phyloP scores from a whole-genome alignment of 2,888 invertebrate genomes.

The Plagodis pulveraria region DNA sequence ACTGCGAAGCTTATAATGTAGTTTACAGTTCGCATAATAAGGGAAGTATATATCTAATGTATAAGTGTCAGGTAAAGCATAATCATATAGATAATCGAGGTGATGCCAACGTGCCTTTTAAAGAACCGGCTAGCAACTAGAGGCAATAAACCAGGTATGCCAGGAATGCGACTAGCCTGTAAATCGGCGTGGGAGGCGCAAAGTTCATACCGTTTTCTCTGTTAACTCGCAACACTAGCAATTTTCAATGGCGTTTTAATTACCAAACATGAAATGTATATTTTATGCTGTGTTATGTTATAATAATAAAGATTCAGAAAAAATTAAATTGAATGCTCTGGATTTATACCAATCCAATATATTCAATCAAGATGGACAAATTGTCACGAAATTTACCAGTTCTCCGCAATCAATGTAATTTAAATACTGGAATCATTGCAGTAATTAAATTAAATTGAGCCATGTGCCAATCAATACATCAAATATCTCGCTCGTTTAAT shows the following conservation, averaged over 20 bases:
- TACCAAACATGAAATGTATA: not conserved
- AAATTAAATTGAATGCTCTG: no score
- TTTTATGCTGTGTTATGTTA: no score
- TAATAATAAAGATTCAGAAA: no score
- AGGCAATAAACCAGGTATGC: slow-evolving; percentile 60
- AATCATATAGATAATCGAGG: slow-evolving; percentile 38
- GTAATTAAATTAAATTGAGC: slow-evolving; percentile 18
- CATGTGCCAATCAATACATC: slow-evolving; percentile 38
- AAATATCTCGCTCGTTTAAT: slow-evolving; percentile 39
- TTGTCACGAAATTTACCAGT: not conserved
- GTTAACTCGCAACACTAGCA: slow-evolving; percentile 58
- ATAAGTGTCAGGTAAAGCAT: slow-evolving; percentile 41
- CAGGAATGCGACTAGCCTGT: slow-evolving; percentile 76
- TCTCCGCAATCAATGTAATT: no score
- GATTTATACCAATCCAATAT: no score
- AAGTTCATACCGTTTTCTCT: slow-evolving; percentile 53
- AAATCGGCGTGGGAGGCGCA: slow-evolving; percentile 75
- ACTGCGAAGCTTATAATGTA: slow-evolving; percentile 29
- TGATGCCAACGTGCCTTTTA: slow-evolving; percentile 52
- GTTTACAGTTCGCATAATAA: slow-evolving; percentile 7
- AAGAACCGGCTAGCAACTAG: slow-evolving; percentile 77
- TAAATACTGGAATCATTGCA: slow-evolving; percentile 17
- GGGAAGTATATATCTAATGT: not conserved
- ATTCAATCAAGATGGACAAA: no score
- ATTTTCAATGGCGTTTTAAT: slow-evolving; percentile 43